Conservation (phyloP, 2,888 invertebrate species). For the Hyppa rectilinea region DNA sequence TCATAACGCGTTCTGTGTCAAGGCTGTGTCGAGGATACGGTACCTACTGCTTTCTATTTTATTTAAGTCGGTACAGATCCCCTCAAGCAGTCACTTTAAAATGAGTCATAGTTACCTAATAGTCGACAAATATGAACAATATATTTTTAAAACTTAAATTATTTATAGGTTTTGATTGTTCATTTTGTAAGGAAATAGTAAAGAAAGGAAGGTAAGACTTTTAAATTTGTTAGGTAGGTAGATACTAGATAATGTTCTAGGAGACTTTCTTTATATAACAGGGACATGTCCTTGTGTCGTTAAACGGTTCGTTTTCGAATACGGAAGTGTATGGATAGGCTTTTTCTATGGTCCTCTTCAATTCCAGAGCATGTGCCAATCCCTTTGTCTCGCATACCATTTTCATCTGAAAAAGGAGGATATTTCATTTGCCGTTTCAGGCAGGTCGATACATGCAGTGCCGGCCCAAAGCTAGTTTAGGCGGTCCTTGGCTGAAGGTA, state of each 20-base stretch:
- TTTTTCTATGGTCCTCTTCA: conserved; percentile 81
- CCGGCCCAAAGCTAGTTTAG: background rate
- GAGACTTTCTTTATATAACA: conserved; percentile 75
- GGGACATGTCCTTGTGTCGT: conserved; percentile 81
- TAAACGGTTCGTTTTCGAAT: conserved; percentile 85
- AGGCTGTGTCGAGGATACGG: conserved; percentile 4
- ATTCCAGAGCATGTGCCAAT: conserved; percentile 92
- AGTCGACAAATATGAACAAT: background rate
- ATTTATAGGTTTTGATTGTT: background rate
- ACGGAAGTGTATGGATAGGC: conserved; percentile 76
- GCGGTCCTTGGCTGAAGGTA: background rate
- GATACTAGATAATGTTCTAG: conserved; percentile 1
- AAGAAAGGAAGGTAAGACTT: background rate
- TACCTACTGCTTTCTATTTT: conserved; percentile 18
- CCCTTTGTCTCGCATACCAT: conserved; percentile 96
- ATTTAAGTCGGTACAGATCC: background rate
- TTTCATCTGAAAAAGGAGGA: conserved; percentile 91
- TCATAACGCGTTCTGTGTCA: background rate
- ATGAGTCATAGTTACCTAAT: background rate
- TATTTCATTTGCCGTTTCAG: background rate
- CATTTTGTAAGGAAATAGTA: background rate
- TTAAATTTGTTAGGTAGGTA: background rate
- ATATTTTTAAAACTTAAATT: conserved; percentile 6
- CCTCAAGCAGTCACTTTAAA: background rate
- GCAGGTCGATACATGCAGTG: background rate